A percentile compares a stretch with the other conserved stretches of the same genome.
Evolutionary conservation across 2,797 vertebrate genomes (phyloP).

Genomic region (Heteromormyrus szaboi): DNA sequence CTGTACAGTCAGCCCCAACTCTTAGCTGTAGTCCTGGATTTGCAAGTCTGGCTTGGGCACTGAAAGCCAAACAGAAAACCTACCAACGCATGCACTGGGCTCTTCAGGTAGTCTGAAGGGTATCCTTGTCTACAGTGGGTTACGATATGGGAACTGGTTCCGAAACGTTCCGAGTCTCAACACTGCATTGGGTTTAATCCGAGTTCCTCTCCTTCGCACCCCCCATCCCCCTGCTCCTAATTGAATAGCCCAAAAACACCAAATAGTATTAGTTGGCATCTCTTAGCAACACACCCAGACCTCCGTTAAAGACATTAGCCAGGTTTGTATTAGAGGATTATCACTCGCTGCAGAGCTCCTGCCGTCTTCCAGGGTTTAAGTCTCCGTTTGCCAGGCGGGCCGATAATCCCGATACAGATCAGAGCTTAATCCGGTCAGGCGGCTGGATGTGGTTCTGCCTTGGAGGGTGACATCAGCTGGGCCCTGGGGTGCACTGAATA

Average conservation of each 20-base stretch:
- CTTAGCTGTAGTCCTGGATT: background rate
- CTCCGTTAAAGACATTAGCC: constrained; percentile 31
- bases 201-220: background rate
- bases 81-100: background rate
- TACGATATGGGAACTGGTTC: background rate
- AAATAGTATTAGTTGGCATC: background rate
- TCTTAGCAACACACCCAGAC: constrained; percentile 15
- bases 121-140: background rate
- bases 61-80: background rate
- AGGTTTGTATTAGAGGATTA: constrained; percentile 40
- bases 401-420: constrained; percentile 37
- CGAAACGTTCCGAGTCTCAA: background rate
- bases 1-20: background rate
- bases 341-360: constrained; percentile 29
- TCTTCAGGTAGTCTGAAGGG: background rate
- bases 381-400: constrained; percentile 43
- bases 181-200: background rate
- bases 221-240: background rate
- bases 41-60: background rate
- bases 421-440: constrained; percentile 40
- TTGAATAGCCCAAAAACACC: constrained; percentile 1
- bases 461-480: constrained; percentile 15
- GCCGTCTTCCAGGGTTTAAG: constrained; percentile 32
- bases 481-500: background rate
- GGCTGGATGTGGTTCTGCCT: constrained; percentile 13